Percentiles rank a stretch among this genome's conserved stretches.
phyloP scores from a whole-genome alignment of 2,797 vertebrate genomes.

The Anomalospiza imberbis region DNA sequence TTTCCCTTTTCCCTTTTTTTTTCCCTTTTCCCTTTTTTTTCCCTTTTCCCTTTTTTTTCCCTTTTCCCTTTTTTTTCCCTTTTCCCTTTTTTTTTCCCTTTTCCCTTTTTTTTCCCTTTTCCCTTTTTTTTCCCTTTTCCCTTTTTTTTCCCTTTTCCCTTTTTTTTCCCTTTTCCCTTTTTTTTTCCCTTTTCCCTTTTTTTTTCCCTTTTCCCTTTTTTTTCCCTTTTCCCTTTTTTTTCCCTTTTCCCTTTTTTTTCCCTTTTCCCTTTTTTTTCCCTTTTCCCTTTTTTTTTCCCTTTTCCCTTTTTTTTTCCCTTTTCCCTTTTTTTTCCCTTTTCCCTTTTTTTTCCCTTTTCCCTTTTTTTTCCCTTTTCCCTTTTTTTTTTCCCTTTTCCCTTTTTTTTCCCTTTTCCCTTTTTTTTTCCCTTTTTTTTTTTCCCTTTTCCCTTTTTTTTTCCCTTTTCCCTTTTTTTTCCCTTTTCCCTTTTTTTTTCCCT shows the following conservation, averaged over 20 bases:
- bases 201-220: too few relatives aligned
- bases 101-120: background rate
- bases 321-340: background rate
- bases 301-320: too few relatives aligned
- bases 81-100: too few relatives aligned
- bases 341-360: too few relatives aligned
- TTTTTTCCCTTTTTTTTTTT: too few relatives aligned
- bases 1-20: too few relatives aligned
- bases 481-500: background rate
- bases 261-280: too few relatives aligned
- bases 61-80: background rate
- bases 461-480: too few relatives aligned
- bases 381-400: too few relatives aligned
- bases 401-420: background rate
- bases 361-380: background rate
- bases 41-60: too few relatives aligned
- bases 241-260: background rate
- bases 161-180: too few relatives aligned
- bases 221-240: background rate
- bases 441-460: background rate
- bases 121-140: too few relatives aligned
- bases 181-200: background rate
- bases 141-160: background rate
- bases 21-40: background rate
- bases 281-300: background rate